Base-by-base conservation (phyloP, 2,888 invertebrate genomes). In the Parochlus steinenii region DNA sequence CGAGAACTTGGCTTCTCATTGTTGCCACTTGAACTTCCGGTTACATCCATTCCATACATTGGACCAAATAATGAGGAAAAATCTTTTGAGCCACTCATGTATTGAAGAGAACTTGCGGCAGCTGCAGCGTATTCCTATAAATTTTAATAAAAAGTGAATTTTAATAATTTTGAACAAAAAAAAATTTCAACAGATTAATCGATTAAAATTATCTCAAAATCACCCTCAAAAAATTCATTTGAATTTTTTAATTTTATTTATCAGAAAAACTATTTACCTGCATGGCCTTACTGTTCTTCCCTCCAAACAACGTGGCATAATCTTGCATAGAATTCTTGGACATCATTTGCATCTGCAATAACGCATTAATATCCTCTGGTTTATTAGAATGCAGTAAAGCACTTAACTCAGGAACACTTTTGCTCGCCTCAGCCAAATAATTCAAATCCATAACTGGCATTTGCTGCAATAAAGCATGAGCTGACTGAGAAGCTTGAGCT, bases 271-370 rank as follows among this genome's bases (percentile, higher is more conserved):
- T n/a, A n/a, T n/a, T n/a, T n/a, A n/a, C n/a, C n/a, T n/a, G 7
- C 17, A 19, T 18, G 11, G 3, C 10, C 19, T 20, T 14, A 6
- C 7, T 14, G 15, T 14, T 27, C 4, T 15, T 15, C 7, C 14
- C 7, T 5, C 36, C 36, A 18, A 36, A 36, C 5, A 36, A 30
- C 12, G 29, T 11, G 3, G 34, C 34, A 24, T 36, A 36, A 30
- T 36, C 36, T 24, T 30, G 23, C n/a, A n/a, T n/a, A n/a, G n/a
- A n/a, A n/a, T 36, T 36, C 18, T 36, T 36, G 3, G 36, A 20
- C 36, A 36, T 36, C 36, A 36, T 36, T 30, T 36, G 36, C 36
- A 36, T 36, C 11, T 36, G 36, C 7, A 36, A 19, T 2, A 36
- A 12, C 6, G 36, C 36, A 17, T 36, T 36, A 7, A 36, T 36